These are phyloP conservation scores for Grapholita molesta DNA, from an alignment of 1,140 invertebrate genomes.

Conservation along the genomic window DNA sequence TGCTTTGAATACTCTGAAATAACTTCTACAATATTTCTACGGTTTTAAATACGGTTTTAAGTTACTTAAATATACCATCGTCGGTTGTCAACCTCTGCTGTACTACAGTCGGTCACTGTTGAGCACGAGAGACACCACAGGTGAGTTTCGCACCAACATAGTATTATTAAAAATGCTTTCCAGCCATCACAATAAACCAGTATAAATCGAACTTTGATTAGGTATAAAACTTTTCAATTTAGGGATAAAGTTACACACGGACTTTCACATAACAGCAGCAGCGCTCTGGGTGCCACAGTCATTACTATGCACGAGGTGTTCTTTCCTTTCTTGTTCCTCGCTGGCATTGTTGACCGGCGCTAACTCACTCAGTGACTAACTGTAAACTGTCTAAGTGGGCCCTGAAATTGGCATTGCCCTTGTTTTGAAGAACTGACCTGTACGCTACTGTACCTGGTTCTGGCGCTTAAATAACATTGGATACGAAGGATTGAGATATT, in stretches of 20 bases:
- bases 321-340: slow-evolving; percentile 71
- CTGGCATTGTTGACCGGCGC: slow-evolving; percentile 58
- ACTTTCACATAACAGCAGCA: slow-evolving; percentile 37
- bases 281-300: slow-evolving; percentile 38
- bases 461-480: slow-evolving; percentile 24
- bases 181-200: neutral
- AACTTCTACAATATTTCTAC: neutral
- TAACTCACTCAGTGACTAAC: slow-evolving; percentile 48
- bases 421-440: slow-evolving; percentile 53
- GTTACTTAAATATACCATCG: no score
- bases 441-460: slow-evolving; percentile 49
- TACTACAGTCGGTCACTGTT: neutral
- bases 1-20: no score
- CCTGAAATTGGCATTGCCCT: slow-evolving; percentile 75
- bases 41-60: neutral
- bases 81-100: slow-evolving; percentile 23
- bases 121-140: neutral
- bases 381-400: slow-evolving; percentile 66
- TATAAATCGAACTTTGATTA: neutral
- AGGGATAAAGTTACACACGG: neutral
- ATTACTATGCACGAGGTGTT: slow-evolving; percentile 65
- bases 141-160: neutral
- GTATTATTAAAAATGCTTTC: neutral
- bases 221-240: neutral
- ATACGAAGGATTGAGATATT: neutral